phyloP scores from a whole-genome alignment of 2,888 invertebrate genomes.

The Drosophila heteroneura region DNA sequence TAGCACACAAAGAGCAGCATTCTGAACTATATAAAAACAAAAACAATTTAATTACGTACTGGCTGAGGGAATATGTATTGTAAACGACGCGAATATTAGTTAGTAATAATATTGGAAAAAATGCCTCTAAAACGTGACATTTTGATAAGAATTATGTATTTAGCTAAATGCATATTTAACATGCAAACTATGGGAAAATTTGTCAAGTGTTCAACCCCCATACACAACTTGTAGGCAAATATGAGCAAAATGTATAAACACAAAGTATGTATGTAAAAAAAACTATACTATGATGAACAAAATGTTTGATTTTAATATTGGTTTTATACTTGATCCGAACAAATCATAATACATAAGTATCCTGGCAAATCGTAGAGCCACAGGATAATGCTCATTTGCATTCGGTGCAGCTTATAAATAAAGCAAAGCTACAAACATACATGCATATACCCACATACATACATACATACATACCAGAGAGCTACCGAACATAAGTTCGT shows the following conservation, averaged over 20 bases:
- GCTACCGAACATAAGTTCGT: not conserved
- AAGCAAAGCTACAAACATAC: constrained; percentile 33
- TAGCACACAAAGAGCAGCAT: constrained; percentile 8
- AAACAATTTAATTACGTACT: constrained; percentile 8
- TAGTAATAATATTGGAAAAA: constrained; percentile 35
- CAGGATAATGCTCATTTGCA: constrained; percentile 45
- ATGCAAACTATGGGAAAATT: constrained; percentile 28
- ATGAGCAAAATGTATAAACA: constrained; percentile 51
- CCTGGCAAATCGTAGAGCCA: constrained; percentile 37
- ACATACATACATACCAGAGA: constrained; percentile 20
- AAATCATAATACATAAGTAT: constrained; percentile 53
- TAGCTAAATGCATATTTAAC: constrained; percentile 10
- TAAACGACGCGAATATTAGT: constrained; percentile 42
- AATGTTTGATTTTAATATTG: constrained; percentile 51
- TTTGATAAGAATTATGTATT: constrained; percentile 41
- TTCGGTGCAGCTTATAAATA: constrained; percentile 46
- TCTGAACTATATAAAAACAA: constrained; percentile 13
- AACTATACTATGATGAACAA: constrained; percentile 18
- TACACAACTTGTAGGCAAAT: constrained; percentile 39
- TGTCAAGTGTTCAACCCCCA: constrained; percentile 51
- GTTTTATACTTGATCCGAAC: constrained; percentile 52
- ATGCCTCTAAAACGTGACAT: constrained; percentile 34
- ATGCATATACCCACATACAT: constrained; percentile 27
- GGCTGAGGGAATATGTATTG: constrained; percentile 20
- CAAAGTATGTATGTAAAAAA: constrained; percentile 19